Evolutionary conservation across 2,888 invertebrate species (phyloP), one percentile per base, ranked within the genome.

Genomic region (Sicus ferrugineus): DNA sequence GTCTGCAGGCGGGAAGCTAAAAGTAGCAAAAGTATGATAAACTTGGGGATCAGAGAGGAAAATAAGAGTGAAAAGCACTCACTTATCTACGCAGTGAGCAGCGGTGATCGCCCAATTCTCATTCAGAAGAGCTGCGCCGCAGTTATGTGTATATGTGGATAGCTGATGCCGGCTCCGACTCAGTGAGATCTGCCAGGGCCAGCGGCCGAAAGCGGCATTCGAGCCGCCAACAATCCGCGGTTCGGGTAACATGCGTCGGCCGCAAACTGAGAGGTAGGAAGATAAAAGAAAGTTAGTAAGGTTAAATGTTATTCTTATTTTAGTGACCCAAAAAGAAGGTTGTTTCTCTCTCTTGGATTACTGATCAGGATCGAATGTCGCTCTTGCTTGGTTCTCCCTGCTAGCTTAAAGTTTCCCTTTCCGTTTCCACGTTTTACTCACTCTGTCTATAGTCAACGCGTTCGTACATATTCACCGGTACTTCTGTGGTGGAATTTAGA

Each of bases 21-120:
- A 84, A 82, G 74, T 64, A 19, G 48, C 38, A 50, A 30, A 38
- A 61, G 42, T n/a, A n/a, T n/a, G n/a, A n/a, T n/a, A n/a, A n/a
- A n/a, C n/a, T n/a, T 9, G 42, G 48, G 31, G 4, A 34, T 16
- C 42, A 4, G 4, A 42, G 3, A 3, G 16, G 1, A 16, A 3
- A 2, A 34, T 2, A 1, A 42, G n/a, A n/a, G n/a, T n/a, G n/a
- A n/a, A n/a, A 4, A 42, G 42, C 52, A 76, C 92, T 90, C 87
- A 96, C 96, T 94, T 94, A 87, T 96, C 96, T 50, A 96, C 96
- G 81, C 96, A 96, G 87, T 96, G 96, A 16, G 96, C 96, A 0
- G 96, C 96, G 0, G 96, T 96, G 73, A 96, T 95, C 16, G 96
- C 96, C 96, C 96, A 96, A 86, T 96, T 95, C 84, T 96, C 95